phyloP scores from a whole-genome alignment of 2,888 invertebrate genomes.

The Macrosoma leucophasiata region DNA sequence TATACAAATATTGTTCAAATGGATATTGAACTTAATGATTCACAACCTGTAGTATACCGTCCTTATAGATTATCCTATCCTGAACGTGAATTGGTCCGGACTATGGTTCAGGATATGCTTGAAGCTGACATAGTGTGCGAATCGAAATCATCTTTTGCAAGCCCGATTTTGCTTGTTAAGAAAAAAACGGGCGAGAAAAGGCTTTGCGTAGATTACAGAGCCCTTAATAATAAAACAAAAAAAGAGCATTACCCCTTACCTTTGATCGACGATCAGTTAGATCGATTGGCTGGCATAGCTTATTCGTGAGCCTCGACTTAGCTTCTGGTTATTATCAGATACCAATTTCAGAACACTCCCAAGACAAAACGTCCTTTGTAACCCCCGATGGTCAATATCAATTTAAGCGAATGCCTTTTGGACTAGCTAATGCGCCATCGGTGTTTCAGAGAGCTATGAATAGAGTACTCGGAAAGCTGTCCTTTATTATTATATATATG shows the following conservation, averaged over 20 bases:
- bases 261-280: conserved; percentile 13
- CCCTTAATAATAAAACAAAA: conserved; percentile 33
- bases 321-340: conserved; percentile 1
- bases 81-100: conserved; percentile 14
- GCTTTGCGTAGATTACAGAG: conserved; percentile 17
- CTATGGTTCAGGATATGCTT: conserved; percentile 27
- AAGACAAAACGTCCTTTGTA: not conserved
- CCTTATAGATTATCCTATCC: conserved; percentile 18
- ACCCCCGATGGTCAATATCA: not conserved
- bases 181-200: conserved; percentile 13
- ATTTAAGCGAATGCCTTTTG: conserved; percentile 4
- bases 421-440: conserved; percentile 2
- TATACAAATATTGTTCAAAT: conserved; percentile 12
- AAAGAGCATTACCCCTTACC: conserved; percentile 27
- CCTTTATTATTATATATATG: conserved; percentile 1
- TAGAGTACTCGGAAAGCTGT: not conserved
- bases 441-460: conserved; percentile 3
- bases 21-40: conserved; percentile 14
- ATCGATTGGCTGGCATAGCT: not conserved
- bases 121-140: conserved; percentile 21
- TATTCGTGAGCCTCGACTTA: not conserved
- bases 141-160: conserved; percentile 24
- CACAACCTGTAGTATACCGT: conserved; percentile 13
- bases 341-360: not conserved
- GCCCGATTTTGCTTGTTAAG: conserved; percentile 26